A percentile compares a stretch with the other conserved stretches of the same genome.
Evolutionary conservation across 2,113 vertebrate species (phyloP).

Genomic region (Vanacampus margaritifer): DNA sequence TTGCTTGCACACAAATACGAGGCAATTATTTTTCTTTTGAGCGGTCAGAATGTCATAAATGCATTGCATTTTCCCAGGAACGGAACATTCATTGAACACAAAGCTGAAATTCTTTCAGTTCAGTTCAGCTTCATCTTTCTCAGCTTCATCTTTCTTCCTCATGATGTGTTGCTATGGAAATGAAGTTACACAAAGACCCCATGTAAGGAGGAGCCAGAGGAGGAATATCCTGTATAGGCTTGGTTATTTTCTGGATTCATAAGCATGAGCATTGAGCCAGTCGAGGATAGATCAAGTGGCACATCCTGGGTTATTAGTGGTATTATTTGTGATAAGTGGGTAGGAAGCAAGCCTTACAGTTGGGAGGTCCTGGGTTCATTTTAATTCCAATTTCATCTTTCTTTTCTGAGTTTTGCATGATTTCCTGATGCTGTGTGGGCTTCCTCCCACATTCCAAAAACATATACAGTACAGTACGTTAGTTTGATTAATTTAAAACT

Average conservation of each 20-base stretch:
- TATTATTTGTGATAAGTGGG: not conserved
- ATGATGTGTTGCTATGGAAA: conserved; percentile 39
- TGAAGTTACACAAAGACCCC: conserved; percentile 19
- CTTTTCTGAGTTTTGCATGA: no score
- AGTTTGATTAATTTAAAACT: no score
- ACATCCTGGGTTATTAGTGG: not conserved
- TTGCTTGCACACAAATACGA: no score
- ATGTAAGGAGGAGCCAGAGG: conserved; percentile 24
- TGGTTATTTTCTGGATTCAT: conserved; percentile 2
- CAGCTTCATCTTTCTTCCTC: conserved; percentile 16
- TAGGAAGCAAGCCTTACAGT: no score
- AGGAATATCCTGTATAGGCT: conserved; percentile 1
- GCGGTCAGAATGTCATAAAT: not conserved
- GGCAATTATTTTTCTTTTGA: not conserved
- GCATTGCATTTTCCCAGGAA: not conserved
- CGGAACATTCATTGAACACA: not conserved
- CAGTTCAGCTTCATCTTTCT: conserved; percentile 17
- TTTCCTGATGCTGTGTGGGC: no score
- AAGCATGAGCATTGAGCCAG: not conserved
- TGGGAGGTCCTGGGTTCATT: no score
- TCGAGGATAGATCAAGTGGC: not conserved
- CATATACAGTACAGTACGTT: no score
- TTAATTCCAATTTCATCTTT: no score
- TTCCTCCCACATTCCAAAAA: no score
- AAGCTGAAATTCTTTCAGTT: conserved; percentile 20